phyloP scores from a whole-genome alignment of 1,140 invertebrate genomes.

The Palaemon carinicauda region DNA sequence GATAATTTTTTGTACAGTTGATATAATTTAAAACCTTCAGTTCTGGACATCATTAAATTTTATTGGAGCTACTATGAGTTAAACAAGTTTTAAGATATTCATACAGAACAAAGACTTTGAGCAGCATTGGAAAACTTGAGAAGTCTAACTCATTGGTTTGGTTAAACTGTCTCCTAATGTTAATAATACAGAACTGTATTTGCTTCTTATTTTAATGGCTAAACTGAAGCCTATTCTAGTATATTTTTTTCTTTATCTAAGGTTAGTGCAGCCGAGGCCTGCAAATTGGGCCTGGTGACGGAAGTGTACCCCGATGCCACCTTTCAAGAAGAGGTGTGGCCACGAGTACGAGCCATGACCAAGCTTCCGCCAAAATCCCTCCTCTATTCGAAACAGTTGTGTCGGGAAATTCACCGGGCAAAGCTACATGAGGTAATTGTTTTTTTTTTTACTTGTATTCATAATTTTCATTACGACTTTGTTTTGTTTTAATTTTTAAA shows the following conservation, averaged over 20 bases:
- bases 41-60: too few relatives aligned
- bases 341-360: constrained; percentile 67
- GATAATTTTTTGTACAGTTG: too few relatives aligned
- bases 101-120: too few relatives aligned
- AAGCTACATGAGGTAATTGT: constrained; percentile 46
- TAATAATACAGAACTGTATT: too few relatives aligned
- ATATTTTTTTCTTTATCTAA: background rate
- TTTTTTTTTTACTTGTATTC: background rate
- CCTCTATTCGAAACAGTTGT: constrained; percentile 43
- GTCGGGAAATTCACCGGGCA: constrained; percentile 15
- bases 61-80: too few relatives aligned
- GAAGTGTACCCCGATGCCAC: constrained; percentile 72
- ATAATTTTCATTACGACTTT: background rate
- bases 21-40: too few relatives aligned
- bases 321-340: constrained; percentile 71
- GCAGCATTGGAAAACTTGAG: too few relatives aligned
- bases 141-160: too few relatives aligned
- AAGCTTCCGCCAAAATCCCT: constrained; percentile 65
- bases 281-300: constrained; percentile 76
- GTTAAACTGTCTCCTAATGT: too few relatives aligned
- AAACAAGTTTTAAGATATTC: too few relatives aligned
- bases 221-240: background rate
- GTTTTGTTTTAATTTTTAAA: too few relatives aligned
- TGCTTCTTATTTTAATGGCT: background rate
- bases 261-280: constrained; percentile 75